Base-by-base conservation (phyloP, 2,888 invertebrate genomes). In the Catotricha subobsoleta region DNA sequence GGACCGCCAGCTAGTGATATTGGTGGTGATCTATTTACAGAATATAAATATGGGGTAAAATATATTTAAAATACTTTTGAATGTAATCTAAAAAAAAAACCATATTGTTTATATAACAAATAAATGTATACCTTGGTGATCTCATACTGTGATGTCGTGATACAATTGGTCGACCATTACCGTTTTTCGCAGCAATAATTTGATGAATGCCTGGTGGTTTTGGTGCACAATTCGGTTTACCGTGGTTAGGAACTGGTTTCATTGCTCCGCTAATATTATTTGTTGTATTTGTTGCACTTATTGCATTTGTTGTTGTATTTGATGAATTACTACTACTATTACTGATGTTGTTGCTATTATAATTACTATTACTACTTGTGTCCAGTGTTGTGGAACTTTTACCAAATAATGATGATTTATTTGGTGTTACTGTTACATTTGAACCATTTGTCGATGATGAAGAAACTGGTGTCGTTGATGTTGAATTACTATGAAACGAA, bases 131-230 rank as follows among this genome's bases (percentile, higher is more conserved):
- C 62, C 82, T 74, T 20, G 84, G 82, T 50, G 78, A 70, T 59
- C 81, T 71, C 82, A 87, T 81, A 59, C 86, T 86, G 58, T 84
- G 86, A 49, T 86, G 80, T 46, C 86, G 66, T 9, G 75, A 69
- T 3, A 82, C 79, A 31, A 67, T 53, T 44, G 62, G 54, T 43
- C 59, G 58, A 46, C 55, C 59, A 41, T 44, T 39, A 30, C 49
- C 44, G 30, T 49, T 46, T 48, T 54, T 54, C 56, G 60, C 55
- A 42, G 66, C 63, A 23, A 48, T 44, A 48, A 61, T 48, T 35
- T 60, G 55, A 45, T 62, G 61, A 36, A 71, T 50, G 49, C 67
- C 65, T 8, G 84, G 83, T 18, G 87, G 87, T 60, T 83, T 84
- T 2, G 87, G 87, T 20, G 86, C 86, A 48, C 86, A 62, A 59